Conservation (phyloP, 2,888 invertebrate genomes). For the Lypha dubia region DNA sequence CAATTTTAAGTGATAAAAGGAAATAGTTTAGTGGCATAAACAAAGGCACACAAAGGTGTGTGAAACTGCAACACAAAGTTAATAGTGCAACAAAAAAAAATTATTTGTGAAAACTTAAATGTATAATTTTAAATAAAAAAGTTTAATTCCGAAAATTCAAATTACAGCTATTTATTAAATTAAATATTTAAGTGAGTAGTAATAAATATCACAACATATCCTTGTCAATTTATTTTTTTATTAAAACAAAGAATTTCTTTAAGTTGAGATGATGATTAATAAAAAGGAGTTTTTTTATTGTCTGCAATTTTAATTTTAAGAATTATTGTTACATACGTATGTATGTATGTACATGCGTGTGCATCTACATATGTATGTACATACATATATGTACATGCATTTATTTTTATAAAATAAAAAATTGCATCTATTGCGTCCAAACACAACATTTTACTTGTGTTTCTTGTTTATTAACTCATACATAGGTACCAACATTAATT, state of each 20-base stretch:
- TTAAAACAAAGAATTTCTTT: conserved; percentile 16
- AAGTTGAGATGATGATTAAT: conserved; percentile 34
- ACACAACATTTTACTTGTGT: background rate
- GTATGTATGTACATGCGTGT: background rate
- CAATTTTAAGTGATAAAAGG: conserved; percentile 34
- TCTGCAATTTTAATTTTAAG: background rate
- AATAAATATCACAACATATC: background rate
- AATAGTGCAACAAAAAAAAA: conserved; percentile 15
- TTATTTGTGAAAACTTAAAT: conserved; percentile 10
- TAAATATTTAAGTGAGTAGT: conserved; percentile 7
- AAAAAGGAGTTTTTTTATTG: conserved; percentile 9
- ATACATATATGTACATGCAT: background rate
- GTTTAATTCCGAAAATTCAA: background rate
- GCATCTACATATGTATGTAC: conserved; percentile 2
- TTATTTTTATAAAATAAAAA: conserved; percentile 4
- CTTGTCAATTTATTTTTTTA: background rate
- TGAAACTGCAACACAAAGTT: conserved; percentile 29
- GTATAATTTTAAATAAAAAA: background rate
- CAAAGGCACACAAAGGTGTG: conserved; percentile 50
- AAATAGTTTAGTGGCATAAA: conserved; percentile 22
- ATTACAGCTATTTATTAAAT: background rate
- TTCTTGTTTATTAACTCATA: background rate
- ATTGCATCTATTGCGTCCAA: conserved; percentile 10
- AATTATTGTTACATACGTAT: background rate
- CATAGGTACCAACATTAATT: conserved; percentile 14